A percentile compares a stretch with the other conserved stretches of the same genome.
phyloP scores from a whole-genome alignment of 2,113 vertebrate genomes.

The Coturnix japonica region DNA sequence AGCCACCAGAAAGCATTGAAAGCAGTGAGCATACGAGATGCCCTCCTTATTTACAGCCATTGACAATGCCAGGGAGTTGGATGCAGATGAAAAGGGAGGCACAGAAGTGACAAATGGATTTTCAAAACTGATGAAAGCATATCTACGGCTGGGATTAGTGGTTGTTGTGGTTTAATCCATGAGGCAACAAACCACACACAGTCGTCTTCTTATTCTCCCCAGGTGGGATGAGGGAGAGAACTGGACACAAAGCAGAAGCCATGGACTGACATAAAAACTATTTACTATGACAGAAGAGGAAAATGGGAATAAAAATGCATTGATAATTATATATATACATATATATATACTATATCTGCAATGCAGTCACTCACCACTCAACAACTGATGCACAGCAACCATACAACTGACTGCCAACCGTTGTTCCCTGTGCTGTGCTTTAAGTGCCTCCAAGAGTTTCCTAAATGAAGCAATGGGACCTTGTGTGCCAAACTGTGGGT shows the following conservation, averaged over 20 bases:
- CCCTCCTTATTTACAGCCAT: conserved; percentile 6
- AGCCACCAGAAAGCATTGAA: not conserved
- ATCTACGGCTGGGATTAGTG: not conserved
- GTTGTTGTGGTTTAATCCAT: not conserved
- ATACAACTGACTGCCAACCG: not conserved
- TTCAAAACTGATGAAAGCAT: not conserved
- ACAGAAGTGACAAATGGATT: not conserved
- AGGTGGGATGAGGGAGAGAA: not conserved
- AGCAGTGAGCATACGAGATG: accelerated
- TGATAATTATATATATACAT: no score
- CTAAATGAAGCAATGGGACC: not conserved
- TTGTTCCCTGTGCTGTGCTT: not conserved
- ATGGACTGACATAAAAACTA: not conserved
- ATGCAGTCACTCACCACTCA: no score
- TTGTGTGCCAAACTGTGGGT: not conserved
- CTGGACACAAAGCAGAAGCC: not conserved
- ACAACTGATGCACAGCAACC: not conserved
- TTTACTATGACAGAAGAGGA: not conserved
- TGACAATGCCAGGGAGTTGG: not conserved
- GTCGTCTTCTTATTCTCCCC: not conserved
- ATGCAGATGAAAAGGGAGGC: not conserved
- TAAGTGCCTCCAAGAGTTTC: not conserved
- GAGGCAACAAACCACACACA: not conserved
- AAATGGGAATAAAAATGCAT: not conserved
- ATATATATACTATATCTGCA: no score